A percentile compares a stretch with the other conserved stretches of the same genome.
These are phyloP conservation scores for Podilymbus podiceps DNA, from an alignment of 2,113 vertebrate species.

Conservation along the genomic window DNA sequence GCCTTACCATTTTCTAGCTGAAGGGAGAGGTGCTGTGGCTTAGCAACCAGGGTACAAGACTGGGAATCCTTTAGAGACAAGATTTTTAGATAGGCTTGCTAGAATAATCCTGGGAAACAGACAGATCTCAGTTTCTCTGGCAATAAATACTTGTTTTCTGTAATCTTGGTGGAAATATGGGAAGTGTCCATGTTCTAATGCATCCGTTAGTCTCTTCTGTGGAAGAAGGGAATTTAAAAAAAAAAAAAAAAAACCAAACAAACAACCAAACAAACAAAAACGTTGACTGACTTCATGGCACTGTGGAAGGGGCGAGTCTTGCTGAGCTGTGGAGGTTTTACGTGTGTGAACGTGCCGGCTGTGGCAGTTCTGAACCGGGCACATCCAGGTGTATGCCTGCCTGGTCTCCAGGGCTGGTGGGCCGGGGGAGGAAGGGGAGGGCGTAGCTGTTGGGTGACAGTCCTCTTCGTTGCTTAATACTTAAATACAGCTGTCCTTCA, in stretches of 20 bases:
- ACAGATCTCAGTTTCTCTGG: background rate
- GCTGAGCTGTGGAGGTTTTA: background rate
- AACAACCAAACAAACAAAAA: no score
- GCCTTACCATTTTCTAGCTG: background rate
- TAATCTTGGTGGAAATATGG: background rate
- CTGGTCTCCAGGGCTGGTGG: background rate
- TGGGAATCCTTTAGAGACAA: accelerated
- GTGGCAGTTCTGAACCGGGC: background rate
- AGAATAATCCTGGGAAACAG: no score
- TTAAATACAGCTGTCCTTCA: background rate
- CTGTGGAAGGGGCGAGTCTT: background rate
- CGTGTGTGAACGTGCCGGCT: accelerated
- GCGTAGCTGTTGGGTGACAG: background rate
- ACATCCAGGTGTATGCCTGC: background rate
- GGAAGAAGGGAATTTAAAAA: no score
- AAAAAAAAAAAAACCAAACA: accelerated
- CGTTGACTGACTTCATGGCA: background rate
- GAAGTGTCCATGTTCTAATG: background rate
- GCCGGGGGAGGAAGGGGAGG: background rate
- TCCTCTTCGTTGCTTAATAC: background rate
- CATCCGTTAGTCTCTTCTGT: background rate
- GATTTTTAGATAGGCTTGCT: background rate
- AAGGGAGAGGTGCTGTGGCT: background rate
- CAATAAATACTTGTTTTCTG: background rate
- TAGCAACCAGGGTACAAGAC: accelerated